phyloP scores from a whole-genome alignment of 2,888 invertebrate species.

The Myathropa florea region DNA sequence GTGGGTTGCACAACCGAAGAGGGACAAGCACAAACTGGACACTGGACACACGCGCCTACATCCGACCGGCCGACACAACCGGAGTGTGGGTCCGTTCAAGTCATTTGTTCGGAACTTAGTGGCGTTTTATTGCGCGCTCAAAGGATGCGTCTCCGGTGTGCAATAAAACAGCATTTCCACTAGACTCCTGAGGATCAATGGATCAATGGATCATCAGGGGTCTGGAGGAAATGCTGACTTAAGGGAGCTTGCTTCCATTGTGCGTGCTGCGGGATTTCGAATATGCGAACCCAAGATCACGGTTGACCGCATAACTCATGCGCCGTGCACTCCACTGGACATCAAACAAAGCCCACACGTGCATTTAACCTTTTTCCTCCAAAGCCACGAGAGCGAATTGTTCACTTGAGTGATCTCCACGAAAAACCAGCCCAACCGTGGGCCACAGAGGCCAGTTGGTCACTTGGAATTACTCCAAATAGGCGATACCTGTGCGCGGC shows the following conservation, averaged over 20 bases:
- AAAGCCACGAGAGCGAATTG: neutral
- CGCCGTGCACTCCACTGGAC: too few relatives aligned
- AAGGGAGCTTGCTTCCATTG: too few relatives aligned
- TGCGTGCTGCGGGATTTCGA: too few relatives aligned
- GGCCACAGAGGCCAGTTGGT: slow-evolving; percentile 14
- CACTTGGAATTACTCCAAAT: slow-evolving; percentile 15
- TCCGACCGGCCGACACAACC: neutral
- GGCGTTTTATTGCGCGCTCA: slow-evolving; percentile 40
- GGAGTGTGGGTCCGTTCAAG: slow-evolving; percentile 48
- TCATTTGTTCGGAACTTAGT: slow-evolving; percentile 53
- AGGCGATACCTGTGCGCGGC: neutral
- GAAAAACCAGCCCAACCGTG: neutral
- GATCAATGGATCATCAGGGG: too few relatives aligned
- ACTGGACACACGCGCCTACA: slow-evolving; percentile 41
- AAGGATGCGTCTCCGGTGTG: neutral
- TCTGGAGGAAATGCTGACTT: too few relatives aligned
- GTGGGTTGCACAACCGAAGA: slow-evolving; percentile 36
- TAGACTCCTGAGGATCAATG: too few relatives aligned
- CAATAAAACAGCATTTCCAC: too few relatives aligned
- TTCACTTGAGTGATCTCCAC: neutral
- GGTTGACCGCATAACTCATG: too few relatives aligned
- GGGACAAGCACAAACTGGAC: slow-evolving; percentile 36
- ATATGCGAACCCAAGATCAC: too few relatives aligned
- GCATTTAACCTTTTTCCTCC: neutral
- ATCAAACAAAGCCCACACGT: neutral